Base-by-base conservation (phyloP, 2,888 invertebrate species). In the Lomographa bimaculata region DNA sequence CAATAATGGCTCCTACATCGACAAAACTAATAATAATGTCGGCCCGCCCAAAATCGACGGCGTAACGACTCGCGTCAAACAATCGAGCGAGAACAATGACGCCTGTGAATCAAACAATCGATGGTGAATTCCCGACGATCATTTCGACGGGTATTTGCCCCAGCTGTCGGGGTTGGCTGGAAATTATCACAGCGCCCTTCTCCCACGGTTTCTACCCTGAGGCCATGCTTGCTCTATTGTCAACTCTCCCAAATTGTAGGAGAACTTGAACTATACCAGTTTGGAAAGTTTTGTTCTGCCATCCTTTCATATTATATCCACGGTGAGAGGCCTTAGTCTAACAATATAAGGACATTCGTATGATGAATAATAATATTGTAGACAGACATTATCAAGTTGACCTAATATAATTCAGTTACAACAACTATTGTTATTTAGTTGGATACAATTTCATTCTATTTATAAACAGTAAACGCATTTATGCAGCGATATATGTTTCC, bases 21-120 rank as follows among this genome's bases (percentile, higher is more conserved):
- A 46, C 51, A 38, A 39, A 36, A 18, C 28, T 32, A 62, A 64
- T 67, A 72, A 71, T 68, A 71, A 67, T 60, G 32, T 16, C 26
- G 35, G 33, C 21, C 28, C 25, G 30, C 29, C 30, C 33, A 43
- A 40, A 30, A 42, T 54, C 40, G 41, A 45, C 55, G 54, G 64
- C 67, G 63, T 65, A 71, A 66, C 54, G 54, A 57, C 57, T 59
- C 49, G 23, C 17, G 44, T 39, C 61, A 55, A 70, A 79, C 75
- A 73, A 71, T 80, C 60, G 62, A 46, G 50, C 50, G 62, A 64
- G 83, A 80, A 84, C 84, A 85, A 85, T 74, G 50, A 52, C 57
- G 60, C 60, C 69, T 73, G 69, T 57, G 76, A 69, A 78, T 82
- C 79, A 77, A 84, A 85, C 84, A 86, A 85, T 83, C 79, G 80